A percentile compares a stretch with the other conserved stretches of the same genome.
These are phyloP conservation scores for Corythornis vintsioides DNA, from an alignment of 2,113 vertebrate genomes.

Conservation along the genomic window DNA sequence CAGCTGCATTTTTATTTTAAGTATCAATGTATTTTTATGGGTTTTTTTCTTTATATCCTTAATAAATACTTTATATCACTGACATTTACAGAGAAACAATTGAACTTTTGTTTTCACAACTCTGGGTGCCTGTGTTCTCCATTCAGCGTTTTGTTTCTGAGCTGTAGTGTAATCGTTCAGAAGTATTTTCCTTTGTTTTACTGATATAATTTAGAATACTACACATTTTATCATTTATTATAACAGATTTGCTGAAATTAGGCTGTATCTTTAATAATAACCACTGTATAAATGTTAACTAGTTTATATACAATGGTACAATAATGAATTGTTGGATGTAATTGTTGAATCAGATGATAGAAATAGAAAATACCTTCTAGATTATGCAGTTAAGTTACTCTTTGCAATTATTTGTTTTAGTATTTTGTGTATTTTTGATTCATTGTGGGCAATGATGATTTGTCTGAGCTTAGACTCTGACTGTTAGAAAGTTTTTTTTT, in stretches of 20 bases:
- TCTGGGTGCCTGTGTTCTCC: conserved; percentile 20
- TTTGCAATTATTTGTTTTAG: not conserved
- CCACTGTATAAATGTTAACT: no score
- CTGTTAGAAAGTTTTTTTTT: no score
- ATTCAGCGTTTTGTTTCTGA: conserved; percentile 50
- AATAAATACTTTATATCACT: conserved; percentile 41
- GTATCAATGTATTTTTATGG: conserved; percentile 47
- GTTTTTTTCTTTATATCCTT: conserved; percentile 30
- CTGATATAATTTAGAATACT: not conserved
- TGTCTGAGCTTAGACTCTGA: no score
- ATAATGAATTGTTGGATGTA: no score
- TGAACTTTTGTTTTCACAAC: conserved; percentile 30
- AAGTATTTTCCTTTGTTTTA: conserved; percentile 16
- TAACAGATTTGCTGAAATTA: conserved; percentile 25
- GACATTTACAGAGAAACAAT: conserved; percentile 46
- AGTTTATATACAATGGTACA: no score
- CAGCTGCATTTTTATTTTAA: conserved; percentile 73
- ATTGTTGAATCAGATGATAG: no score
- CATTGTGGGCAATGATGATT: no score
- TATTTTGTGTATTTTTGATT: no score
- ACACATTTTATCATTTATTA: conserved; percentile 20
- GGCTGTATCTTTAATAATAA: not conserved
- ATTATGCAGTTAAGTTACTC: no score
- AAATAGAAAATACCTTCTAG: no score
- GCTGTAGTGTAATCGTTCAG: not conserved